These are phyloP conservation scores for Rhadinocentrus ornatus DNA, from an alignment of 2,797 vertebrate genomes.

Conservation along the genomic window DNA sequence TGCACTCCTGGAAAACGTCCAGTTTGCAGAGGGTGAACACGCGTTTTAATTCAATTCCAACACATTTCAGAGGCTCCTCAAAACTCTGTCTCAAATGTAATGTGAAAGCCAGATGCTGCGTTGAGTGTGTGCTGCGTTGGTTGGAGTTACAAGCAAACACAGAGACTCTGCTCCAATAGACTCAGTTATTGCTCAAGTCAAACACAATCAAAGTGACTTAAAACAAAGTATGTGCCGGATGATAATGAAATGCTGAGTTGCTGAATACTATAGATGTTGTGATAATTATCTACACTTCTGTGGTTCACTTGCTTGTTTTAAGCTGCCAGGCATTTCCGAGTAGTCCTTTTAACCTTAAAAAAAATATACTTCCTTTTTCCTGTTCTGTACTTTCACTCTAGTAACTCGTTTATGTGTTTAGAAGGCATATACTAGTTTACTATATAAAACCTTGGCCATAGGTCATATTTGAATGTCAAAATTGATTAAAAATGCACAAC, in stretches of 20 bases:
- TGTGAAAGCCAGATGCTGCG: constrained; percentile 82
- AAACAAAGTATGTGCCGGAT: constrained; percentile 70
- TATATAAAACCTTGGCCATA: too few relatives aligned
- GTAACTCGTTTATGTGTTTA: constrained; percentile 20
- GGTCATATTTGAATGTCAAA: too few relatives aligned
- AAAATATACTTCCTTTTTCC: constrained; percentile 26
- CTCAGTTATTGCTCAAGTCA: constrained; percentile 79
- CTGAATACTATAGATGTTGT: constrained; percentile 69
- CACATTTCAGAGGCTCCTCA: constrained; percentile 80
- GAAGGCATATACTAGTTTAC: constrained; percentile 5
- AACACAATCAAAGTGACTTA: constrained; percentile 82
- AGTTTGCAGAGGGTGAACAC: constrained; percentile 67
- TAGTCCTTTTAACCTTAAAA: constrained; percentile 25
- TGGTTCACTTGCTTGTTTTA: constrained; percentile 63
- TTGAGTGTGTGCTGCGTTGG: constrained; percentile 58
- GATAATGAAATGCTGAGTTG: constrained; percentile 76
- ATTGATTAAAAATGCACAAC: too few relatives aligned
- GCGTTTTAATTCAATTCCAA: constrained; percentile 82
- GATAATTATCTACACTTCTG: constrained; percentile 76
- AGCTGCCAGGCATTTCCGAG: constrained; percentile 54
- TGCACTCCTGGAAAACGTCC: constrained; percentile 79
- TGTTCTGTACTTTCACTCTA: constrained; percentile 31
- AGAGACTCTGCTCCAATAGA: constrained; percentile 71
- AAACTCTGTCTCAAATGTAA: constrained; percentile 76
- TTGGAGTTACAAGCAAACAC: constrained; percentile 73